Evolutionary conservation across 2,888 invertebrate genomes (phyloP).

Genomic region (Mechanitis mazaeus): DNA sequence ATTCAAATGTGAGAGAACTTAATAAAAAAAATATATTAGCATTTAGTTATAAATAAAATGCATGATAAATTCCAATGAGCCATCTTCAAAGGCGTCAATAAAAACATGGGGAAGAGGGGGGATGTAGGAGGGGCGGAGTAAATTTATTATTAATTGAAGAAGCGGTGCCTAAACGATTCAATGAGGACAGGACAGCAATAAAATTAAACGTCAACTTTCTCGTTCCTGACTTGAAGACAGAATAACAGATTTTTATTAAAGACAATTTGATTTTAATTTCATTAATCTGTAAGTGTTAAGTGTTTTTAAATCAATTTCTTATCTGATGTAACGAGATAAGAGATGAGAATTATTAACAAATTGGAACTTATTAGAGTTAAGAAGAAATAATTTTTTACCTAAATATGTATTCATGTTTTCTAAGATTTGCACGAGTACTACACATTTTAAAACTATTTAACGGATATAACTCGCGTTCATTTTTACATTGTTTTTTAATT

Average conservation of each 20-base stretch:
- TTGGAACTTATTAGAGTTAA: too few species aligned
- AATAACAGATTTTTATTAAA: slow-evolving; percentile 30
- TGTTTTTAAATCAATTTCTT: neutral
- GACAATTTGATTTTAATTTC: slow-evolving; percentile 20
- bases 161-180: slow-evolving; percentile 44
- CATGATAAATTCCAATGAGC: slow-evolving; percentile 2
- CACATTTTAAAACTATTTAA: too few species aligned
- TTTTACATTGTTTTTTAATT: too few species aligned
- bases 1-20: too few species aligned
- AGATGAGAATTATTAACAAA: too few species aligned
- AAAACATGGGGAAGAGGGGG: slow-evolving; percentile 33
- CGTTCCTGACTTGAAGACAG: slow-evolving; percentile 27
- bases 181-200: slow-evolving; percentile 49
- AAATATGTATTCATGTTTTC: too few species aligned
- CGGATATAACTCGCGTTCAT: too few species aligned
- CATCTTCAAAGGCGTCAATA: slow-evolving; percentile 33
- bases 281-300: slow-evolving; percentile 6
- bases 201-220: slow-evolving; percentile 45
- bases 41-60: too few species aligned
- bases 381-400: too few species aligned
- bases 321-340: too few species aligned
- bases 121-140: slow-evolving; percentile 34
- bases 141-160: slow-evolving; percentile 67
- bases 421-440: too few species aligned
- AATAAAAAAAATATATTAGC: too few species aligned